Base-by-base conservation (phyloP, 1,140 invertebrate genomes). In the Maconellicoccus hirsutus region DNA sequence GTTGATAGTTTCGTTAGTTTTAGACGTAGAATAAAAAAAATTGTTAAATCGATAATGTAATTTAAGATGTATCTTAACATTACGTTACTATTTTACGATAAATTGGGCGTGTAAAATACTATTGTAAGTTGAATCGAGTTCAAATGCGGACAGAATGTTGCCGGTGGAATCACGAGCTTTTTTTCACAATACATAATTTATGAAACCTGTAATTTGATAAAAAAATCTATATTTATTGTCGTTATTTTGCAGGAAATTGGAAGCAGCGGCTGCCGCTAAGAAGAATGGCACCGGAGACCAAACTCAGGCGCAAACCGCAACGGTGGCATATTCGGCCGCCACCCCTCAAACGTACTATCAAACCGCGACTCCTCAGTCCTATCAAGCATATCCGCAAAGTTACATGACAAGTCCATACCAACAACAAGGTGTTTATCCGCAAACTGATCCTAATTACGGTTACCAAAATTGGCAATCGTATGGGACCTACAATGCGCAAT, bases 391-490 rank as follows among this genome's bases (percentile, higher is more conserved):
- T 66, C 61, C 61, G 19, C 61, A 66, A 26, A 19, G 10, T 23
- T 66, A 66, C 25, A 19, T 66, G 61, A 22, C 61, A 4, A 19
- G 14, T 25, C 10, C 61, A 2, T 66, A 66, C 25, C 61, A 23
- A 16, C 61, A 66, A 66, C 21, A 23, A 23, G 4, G 4, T 26
- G 16, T 66, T 10, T 66, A 66, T 23, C 10, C 10, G 21, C 61
- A 3, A 4, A 26, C 10, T 23, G 61, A 66, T 26, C 61, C 61
- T 3, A 66, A 26, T 66, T 66, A 66, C 19, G 61, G 61, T 66
- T 66, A 66, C 61, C 61, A 66, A 16, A 66, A 66, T 66, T 66
- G 61, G 61, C 22, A 23, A 19, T 66, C 61, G 19, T 66, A 66
- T 16, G 61, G 61, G 22, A 22, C 61, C 4, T 66, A 66, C 16